Base-by-base conservation (phyloP, 2,888 invertebrate genomes). In the Liopterus haemorrhoidalis region DNA sequence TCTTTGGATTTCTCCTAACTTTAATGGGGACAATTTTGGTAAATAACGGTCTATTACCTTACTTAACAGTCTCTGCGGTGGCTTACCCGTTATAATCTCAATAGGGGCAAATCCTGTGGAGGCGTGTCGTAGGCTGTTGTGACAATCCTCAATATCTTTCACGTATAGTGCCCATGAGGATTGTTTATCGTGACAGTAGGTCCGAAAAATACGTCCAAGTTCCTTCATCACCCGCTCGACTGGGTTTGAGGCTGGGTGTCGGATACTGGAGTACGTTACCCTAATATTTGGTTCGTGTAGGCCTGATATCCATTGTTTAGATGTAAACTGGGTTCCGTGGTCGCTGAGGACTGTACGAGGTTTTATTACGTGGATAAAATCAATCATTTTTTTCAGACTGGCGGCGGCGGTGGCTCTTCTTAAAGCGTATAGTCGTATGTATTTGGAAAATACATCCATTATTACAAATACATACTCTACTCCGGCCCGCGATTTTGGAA, bases 241-340 rank as follows among this genome's bases (percentile, higher is more conserved):
- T 5, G 40, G 48, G 28, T 45, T 48, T 0, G 44, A 39, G 5
- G 24, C 21, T 6, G 48, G 41, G 20, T 48, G 43, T n/a, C 44
- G 40, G 9, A 45, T 36, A 2, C 36, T 39, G 1, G 40, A 48
- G 16, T 35, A 48, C 5, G 33, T 33, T 12, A 9, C 14, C 11
- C 28, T 25, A 4, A 45, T 45, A 5, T 19, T 30, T 8, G 21
- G 21, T 3, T 16, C 12, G 14, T 19, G 25, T 8, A 44, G 20
- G 2, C 18, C 21, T 9, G 37, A n/a, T 30, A 15, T 12, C 44
- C 44, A 48, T 18, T 18, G 14, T 18, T 27, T 27, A 4, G 40
- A 11, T 2, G 44, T 48, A 20, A 48, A 48, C 15, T 44, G 44
- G 14, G 44, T 36, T 12, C 48, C 40, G 22, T 48, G 48, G 20